Evolutionary conservation across 2,888 invertebrate genomes (phyloP), one percentile per base, ranked within the genome.

Genomic region (Tipula lateralis): DNA sequence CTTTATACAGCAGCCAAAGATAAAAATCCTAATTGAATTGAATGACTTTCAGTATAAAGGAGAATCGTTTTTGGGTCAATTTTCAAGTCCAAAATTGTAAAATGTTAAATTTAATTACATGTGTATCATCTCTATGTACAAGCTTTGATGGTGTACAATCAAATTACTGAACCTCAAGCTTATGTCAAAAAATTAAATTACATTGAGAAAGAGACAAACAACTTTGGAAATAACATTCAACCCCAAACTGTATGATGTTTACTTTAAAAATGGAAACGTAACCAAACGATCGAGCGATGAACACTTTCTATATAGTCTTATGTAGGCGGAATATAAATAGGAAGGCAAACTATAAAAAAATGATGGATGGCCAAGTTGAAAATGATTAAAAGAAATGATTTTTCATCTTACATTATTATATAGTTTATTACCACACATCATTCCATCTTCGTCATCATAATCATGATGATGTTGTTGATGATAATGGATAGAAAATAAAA

Each of bases 351-450:
- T 66, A 66, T 24, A 66, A 12, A 50, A 66, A 66, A 66, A 66
- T 66, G 66, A 66, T 66, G 24, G 66, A 66, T 66, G 19, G 66
- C 66, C 66, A 66, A 66, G 66, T 66, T 66, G 24, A 66, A 66
- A 66, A 66, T 66, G 44, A 50, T 50, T 50, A 50, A 50, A 50
- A 50, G n/a, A 50, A 50, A 50, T 50, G 66, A 66, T 66, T 66
- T 66, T 66, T 66, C 66, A 66, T 66, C 66, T 24, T 66, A 66
- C 24, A 24, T 5, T n/a, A 16, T n/a, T 13, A 39, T 13, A 39
- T 39, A 19, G 9, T 66, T 66, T 66, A 66, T 66, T 24, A 44
- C 44, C 44, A 16, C 44, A 66, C 66, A 66, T 2, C 24, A 66
- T 66, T 9, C 66, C 24, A 66, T 66, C 66, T 24, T 66, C 66